phyloP scores from a whole-genome alignment of 2,113 vertebrate genomes.

The Lathamus discolor region DNA sequence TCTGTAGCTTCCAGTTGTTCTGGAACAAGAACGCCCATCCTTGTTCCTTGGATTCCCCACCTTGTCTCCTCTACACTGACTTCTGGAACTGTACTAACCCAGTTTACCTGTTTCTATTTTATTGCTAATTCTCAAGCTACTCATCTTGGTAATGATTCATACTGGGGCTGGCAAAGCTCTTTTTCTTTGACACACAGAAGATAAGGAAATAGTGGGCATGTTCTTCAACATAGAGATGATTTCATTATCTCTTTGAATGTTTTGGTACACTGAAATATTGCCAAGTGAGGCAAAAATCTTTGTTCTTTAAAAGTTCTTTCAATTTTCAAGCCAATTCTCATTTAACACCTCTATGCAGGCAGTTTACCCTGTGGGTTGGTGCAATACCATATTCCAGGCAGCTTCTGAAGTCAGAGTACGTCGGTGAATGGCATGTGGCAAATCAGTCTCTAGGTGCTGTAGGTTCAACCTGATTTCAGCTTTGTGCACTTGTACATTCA shows the following conservation, averaged over 20 bases:
- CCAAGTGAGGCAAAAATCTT: neutral
- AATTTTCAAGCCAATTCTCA: neutral
- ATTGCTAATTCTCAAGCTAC: neutral
- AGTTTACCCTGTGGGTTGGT: neutral
- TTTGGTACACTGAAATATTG: neutral
- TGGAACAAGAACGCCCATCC: neutral
- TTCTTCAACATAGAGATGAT: neutral
- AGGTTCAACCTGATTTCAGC: neutral
- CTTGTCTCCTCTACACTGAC: neutral
- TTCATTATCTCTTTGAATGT: neutral
- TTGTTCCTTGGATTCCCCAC: neutral
- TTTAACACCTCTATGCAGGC: neutral
- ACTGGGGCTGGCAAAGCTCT: neutral
- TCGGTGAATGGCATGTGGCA: neutral
- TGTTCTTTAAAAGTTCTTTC: neutral
- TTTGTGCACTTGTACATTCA: neutral
- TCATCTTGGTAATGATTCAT: neutral
- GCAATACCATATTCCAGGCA: neutral
- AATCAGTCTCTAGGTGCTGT: neutral
- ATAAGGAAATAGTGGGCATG: neutral
- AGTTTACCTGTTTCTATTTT: neutral
- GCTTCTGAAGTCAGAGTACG: neutral
- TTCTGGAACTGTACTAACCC: slow-evolving; percentile 6
- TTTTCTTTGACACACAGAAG: neutral
- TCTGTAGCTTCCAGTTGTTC: neutral